Percentiles rank a stretch among this genome's conserved stretches.
Conservation (phyloP, 2,797 vertebrate species). For the Rhodeus uyekii region DNA sequence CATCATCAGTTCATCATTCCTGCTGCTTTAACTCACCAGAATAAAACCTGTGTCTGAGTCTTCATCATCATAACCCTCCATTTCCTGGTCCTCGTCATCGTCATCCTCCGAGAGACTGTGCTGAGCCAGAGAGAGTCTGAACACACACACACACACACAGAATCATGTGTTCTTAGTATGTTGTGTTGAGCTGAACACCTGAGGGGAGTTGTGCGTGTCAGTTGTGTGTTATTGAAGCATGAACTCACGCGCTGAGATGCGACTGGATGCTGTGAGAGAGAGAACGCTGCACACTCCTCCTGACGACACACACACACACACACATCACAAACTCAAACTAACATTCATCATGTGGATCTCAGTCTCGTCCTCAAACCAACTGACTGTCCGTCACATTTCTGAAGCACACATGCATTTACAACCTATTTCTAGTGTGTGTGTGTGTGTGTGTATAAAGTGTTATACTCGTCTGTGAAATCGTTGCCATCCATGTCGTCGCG, state of each 20-base stretch:
- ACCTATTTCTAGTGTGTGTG: not conserved
- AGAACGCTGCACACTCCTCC: slow-evolving; percentile 48
- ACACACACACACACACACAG: slow-evolving; percentile 13
- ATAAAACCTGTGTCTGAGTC: slow-evolving; percentile 56
- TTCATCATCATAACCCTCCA: slow-evolving; percentile 66
- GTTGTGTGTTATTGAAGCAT: no score
- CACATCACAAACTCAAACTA: no score
- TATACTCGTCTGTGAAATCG: not conserved
- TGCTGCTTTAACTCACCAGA: slow-evolving; percentile 58
- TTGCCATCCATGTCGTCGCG: not conserved
- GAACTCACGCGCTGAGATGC: slow-evolving; percentile 71
- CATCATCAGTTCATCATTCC: not conserved
- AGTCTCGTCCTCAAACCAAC: no score
- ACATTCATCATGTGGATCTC: no score
- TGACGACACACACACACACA: slow-evolving; percentile 24
- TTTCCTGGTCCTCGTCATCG: slow-evolving; percentile 67
- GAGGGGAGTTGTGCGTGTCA: no score
- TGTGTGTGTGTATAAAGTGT: not conserved
- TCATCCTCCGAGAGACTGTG: no score
- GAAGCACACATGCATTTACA: not conserved
- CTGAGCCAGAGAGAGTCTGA: slow-evolving; percentile 76
- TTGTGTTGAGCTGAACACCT: no score
- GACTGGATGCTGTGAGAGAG: slow-evolving; percentile 60
- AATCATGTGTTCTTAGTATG: no score
- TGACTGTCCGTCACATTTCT: no score